Base-by-base conservation (phyloP, 2,888 invertebrate species). In the Lacanobia wlatinum region DNA sequence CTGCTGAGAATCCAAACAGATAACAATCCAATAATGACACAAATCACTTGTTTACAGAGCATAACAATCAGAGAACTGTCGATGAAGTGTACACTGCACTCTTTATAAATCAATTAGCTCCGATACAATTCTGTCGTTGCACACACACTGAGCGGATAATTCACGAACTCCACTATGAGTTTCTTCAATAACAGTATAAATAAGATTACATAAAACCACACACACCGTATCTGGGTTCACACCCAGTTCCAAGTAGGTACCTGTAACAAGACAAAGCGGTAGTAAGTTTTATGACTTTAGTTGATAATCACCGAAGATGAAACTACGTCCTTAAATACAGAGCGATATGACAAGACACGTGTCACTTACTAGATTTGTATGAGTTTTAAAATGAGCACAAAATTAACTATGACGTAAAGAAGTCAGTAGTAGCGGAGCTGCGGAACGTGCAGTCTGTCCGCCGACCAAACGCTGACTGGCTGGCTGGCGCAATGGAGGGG, bases 241-340 rank as follows among this genome's bases (percentile, higher is more conserved):
- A 96, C 95, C 95, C 95, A 93, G 94, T 92, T 93, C 93, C 93
- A 92, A 94, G 92, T 92, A 93, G 92, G 93, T 96, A 95, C 96
- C 96, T 96, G 95, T 92, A 96, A 96, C 94, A 95, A 96, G 94
- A 95, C 95, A 96, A 95, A 95, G 95, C 94, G 88, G 88, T 90
- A 88, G 91, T 94, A 91, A 94, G 91, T 92, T 91, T 90, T 88
- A 90, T 78, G 88, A 88, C 76, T 86, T 88, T 82, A 75, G 80
- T 87, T 85, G 62, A 82, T 80, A 80, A 84, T 86, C 72, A 83
- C 68, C 66, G 70, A 82, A 87, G 64, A 79, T 82, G 76, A 83
- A 87, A 86, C 63, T 71, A 70, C 64, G 70, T 74, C 83, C 68
- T 82, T 78, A 74, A 82, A 86, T 71, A 83, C 60, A 67, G 55